These are phyloP conservation scores for Natator depressus DNA, from an alignment of 2,113 vertebrate species.

Conservation along the genomic window DNA sequence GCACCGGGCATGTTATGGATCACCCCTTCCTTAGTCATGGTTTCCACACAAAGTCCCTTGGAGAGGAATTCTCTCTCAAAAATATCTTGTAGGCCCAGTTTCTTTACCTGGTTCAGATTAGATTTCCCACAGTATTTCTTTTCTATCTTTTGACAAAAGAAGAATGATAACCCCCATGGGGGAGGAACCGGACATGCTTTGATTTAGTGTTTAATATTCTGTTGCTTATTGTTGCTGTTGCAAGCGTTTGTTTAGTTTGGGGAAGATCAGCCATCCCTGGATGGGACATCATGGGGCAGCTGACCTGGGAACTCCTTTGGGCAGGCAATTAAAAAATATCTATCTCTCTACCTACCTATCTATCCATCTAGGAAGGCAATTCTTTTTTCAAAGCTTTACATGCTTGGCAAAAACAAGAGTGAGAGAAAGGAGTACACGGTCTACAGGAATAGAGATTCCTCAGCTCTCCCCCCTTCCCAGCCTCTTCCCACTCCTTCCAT, in stretches of 20 bases:
- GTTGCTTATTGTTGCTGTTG: conserved; percentile 37
- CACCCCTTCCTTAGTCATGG: not conserved
- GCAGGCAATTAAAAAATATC: not conserved
- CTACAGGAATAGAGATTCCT: conserved; percentile 33
- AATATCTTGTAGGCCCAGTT: not conserved
- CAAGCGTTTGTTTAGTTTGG: not conserved
- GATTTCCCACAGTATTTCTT: conserved; percentile 29
- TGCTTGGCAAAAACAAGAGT: not conserved
- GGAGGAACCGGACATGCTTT: not conserved
- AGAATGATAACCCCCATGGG: conserved; percentile 22
- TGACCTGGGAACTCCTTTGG: conserved; percentile 37
- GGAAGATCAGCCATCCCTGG: conserved; percentile 30
- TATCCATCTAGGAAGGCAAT: not conserved
- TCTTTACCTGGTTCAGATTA: not conserved
- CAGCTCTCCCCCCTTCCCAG: not conserved
- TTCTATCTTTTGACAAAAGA: not conserved
- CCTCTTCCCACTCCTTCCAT: conserved; percentile 15
- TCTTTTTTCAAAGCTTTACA: not conserved
- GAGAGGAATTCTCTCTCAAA: not conserved
- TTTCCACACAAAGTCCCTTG: not conserved
- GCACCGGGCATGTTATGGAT: not conserved
- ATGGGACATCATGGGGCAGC: not conserved
- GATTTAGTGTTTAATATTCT: conserved; percentile 58
- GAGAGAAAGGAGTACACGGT: not conserved
- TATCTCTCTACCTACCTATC: no score